phyloP scores from a whole-genome alignment of 1,140 invertebrate genomes.

The Bombus confusus region DNA sequence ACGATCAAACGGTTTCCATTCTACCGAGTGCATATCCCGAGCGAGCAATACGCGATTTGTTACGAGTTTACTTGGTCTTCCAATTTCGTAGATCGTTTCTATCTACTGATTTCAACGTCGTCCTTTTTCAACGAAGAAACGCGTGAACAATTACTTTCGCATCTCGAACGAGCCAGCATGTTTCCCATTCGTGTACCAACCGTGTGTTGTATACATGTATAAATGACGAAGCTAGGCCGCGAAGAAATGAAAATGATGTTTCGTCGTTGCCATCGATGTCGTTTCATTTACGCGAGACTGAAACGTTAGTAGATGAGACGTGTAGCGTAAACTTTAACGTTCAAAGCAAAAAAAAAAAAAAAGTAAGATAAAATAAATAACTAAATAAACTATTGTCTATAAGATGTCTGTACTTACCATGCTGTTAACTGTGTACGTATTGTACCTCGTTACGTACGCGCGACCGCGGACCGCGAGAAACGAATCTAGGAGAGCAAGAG shows the following conservation, averaged over 20 bases:
- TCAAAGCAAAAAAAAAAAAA: slow-evolving; percentile 27
- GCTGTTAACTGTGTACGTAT: slow-evolving; percentile 50
- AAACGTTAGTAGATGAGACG: slow-evolving; percentile 52
- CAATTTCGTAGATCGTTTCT: slow-evolving; percentile 48
- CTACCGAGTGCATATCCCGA: slow-evolving; percentile 53
- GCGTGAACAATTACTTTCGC: background rate
- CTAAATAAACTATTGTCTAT: slow-evolving; percentile 57
- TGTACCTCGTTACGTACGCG: slow-evolving; percentile 48
- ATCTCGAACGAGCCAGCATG: background rate
- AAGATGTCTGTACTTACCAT: slow-evolving; percentile 63
- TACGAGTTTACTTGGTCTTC: slow-evolving; percentile 60
- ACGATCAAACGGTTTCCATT: slow-evolving; percentile 14
- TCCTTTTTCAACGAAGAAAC: background rate
- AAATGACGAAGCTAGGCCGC: slow-evolving; percentile 15
- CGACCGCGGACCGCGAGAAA: slow-evolving; percentile 3
- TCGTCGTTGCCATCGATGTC: slow-evolving; percentile 65
- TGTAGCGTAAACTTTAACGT: slow-evolving; percentile 53
- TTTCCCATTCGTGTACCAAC: slow-evolving; percentile 22
- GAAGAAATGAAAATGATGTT: slow-evolving; percentile 34
- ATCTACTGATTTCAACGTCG: slow-evolving; percentile 29
- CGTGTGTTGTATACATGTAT: slow-evolving; percentile 39
- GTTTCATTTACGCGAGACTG: slow-evolving; percentile 62
- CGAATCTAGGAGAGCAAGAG: background rate
- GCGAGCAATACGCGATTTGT: slow-evolving; percentile 59
- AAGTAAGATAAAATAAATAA: slow-evolving; percentile 11